A percentile compares a stretch with the other conserved stretches of the same genome.
These are phyloP conservation scores for Actenoides lindsayi DNA, from an alignment of 2,113 vertebrate species.

Conservation along the genomic window DNA sequence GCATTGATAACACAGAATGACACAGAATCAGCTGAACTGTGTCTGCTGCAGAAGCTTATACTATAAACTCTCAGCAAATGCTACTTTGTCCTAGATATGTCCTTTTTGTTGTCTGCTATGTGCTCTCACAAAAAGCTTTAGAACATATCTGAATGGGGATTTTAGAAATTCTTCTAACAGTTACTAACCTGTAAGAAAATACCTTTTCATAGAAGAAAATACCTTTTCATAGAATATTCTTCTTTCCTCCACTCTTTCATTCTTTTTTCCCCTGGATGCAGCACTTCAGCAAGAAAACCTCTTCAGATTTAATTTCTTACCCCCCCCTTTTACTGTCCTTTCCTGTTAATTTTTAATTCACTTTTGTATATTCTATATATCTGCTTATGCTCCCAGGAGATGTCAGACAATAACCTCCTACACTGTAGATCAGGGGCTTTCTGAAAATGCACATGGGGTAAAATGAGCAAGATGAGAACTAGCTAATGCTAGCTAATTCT, in stretches of 20 bases:
- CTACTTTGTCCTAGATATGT: constrained; percentile 1
- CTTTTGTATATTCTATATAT: neutral
- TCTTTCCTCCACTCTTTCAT: neutral
- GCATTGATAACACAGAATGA: neutral
- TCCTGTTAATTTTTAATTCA: constrained; percentile 40
- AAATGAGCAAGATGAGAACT: constrained; percentile 37
- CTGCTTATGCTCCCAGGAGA: neutral
- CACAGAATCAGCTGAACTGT: neutral
- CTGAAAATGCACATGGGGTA: constrained; percentile 3
- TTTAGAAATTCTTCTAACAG: neutral
- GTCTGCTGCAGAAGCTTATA: neutral
- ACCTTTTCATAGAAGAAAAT: neutral
- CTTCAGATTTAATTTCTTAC: constrained; percentile 5
- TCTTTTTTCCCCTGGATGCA: neutral
- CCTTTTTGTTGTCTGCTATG: neutral
- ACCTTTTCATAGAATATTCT: neutral
- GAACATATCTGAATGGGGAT: neutral
- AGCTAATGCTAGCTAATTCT: constrained; percentile 50
- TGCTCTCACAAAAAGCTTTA: neutral
- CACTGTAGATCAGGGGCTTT: neutral
- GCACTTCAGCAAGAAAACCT: neutral
- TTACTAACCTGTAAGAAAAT: neutral
- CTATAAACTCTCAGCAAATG: neutral
- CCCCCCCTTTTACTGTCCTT: constrained; percentile 7
- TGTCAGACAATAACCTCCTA: neutral